Evolutionary conservation across 2,797 vertebrate species (phyloP).

Genomic region (Myotis daubentonii): DNA sequence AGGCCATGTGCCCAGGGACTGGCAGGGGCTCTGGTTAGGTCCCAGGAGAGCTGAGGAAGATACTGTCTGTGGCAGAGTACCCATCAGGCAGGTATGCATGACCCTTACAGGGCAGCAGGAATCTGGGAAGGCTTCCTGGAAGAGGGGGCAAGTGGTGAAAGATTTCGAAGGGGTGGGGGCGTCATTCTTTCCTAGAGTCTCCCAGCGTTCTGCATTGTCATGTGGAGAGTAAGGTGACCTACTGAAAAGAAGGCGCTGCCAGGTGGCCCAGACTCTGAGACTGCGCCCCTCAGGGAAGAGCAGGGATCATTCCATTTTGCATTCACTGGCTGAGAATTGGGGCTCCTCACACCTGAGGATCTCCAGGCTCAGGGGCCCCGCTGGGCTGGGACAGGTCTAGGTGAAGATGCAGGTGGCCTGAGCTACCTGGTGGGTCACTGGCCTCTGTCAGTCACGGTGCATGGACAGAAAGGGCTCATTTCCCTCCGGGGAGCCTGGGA

Average conservation of each 20-base stretch:
- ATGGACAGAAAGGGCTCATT: neutral
- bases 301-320: accelerated
- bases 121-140: conserved; percentile 47
- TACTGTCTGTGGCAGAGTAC: neutral
- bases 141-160: neutral
- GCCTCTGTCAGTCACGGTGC: neutral
- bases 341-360: neutral
- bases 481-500: neutral
- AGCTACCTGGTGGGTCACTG: neutral
- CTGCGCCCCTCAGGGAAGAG: neutral
- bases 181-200: neutral
- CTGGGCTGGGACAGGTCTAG: neutral
- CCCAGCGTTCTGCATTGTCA: neutral
- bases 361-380: neutral
- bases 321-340: neutral
- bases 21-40: neutral
- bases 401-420: neutral
- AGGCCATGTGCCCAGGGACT: neutral
- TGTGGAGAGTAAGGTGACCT: neutral
- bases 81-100: neutral
- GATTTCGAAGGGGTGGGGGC: neutral
- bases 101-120: neutral
- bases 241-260: neutral
- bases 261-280: neutral
- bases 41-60: neutral